phyloP scores from a whole-genome alignment of 1,140 invertebrate species.

The Mya arenaria region DNA sequence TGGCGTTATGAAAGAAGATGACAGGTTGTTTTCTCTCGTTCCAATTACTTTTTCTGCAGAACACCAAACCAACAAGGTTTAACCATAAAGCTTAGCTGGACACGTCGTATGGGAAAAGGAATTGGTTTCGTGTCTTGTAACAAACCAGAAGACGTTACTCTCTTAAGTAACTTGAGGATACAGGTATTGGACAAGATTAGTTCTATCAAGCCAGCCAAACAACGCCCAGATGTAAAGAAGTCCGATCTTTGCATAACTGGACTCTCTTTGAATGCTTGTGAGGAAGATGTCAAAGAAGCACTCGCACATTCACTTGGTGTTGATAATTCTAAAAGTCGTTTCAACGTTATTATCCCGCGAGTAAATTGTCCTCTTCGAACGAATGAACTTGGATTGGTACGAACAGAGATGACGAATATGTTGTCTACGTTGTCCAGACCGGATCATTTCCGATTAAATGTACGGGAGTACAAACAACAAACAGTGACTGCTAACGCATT shows the following conservation, averaged over 20 bases:
- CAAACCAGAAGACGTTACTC: conserved; percentile 20
- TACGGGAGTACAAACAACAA: conserved; percentile 26
- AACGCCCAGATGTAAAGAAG: conserved; percentile 16
- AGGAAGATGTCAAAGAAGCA: conserved; percentile 55
- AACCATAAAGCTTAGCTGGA: conserved; percentile 67
- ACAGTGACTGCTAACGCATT: conserved; percentile 49
- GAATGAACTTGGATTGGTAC: not conserved
- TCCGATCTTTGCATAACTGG: conserved; percentile 15
- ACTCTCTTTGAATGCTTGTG: conserved; percentile 40
- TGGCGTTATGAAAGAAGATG: conserved; percentile 5
- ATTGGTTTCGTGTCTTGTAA: conserved; percentile 56
- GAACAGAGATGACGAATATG: conserved; percentile 8
- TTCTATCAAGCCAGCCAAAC: not conserved
- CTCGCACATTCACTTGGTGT: conserved; percentile 33
- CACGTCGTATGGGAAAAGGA: conserved; percentile 58
- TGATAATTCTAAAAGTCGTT: conserved; percentile 21
- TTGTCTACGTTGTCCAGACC: conserved; percentile 25
- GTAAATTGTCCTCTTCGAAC: conserved; percentile 16
- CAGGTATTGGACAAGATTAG: not conserved
- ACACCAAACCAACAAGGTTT: conserved; percentile 49
- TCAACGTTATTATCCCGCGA: conserved; percentile 51
- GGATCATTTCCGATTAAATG: conserved; percentile 45
- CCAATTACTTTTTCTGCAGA: conserved; percentile 12
- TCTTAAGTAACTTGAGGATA: not conserved
- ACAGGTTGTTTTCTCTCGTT: not conserved